phyloP scores from a whole-genome alignment of 2,888 invertebrate species.

The Ophion ellenae region DNA sequence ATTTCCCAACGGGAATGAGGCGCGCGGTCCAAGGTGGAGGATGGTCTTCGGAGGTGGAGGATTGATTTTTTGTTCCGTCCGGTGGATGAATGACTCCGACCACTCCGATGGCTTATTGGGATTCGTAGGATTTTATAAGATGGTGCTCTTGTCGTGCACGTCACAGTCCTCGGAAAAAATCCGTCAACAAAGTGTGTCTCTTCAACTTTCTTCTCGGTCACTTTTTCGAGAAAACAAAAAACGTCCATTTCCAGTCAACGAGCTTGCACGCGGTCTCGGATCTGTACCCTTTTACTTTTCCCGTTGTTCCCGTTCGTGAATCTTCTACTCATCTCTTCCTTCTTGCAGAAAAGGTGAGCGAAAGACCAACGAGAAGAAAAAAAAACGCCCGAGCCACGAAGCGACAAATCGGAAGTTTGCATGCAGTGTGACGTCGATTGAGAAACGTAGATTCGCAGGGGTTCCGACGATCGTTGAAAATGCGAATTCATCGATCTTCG shows the following conservation, averaged over 20 bases:
- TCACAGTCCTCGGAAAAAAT: constrained; percentile 14
- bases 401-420: constrained; percentile 49
- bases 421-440: constrained; percentile 50
- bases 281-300: not conserved
- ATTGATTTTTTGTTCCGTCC: constrained; percentile 1
- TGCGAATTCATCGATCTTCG: constrained; percentile 35
- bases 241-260: not conserved
- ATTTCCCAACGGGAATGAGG: constrained; percentile 5
- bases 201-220: not conserved
- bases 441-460: constrained; percentile 9
- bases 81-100: not conserved
- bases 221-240: not conserved
- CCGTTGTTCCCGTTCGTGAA: not conserved
- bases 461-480: constrained; percentile 30
- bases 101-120: not conserved
- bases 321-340: not conserved
- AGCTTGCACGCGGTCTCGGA: constrained; percentile 24
- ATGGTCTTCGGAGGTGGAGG: not conserved
- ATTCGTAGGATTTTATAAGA: constrained; percentile 24
- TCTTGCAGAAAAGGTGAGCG: not conserved
- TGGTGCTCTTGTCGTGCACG: constrained; percentile 9
- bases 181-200: constrained; percentile 2
- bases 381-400: constrained; percentile 63
- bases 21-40: constrained; percentile 26
- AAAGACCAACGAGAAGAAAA: constrained; percentile 4